These are phyloP conservation scores for Oriolus oriolus DNA, from an alignment of 2,113 vertebrate species.

Conservation along the genomic window DNA sequence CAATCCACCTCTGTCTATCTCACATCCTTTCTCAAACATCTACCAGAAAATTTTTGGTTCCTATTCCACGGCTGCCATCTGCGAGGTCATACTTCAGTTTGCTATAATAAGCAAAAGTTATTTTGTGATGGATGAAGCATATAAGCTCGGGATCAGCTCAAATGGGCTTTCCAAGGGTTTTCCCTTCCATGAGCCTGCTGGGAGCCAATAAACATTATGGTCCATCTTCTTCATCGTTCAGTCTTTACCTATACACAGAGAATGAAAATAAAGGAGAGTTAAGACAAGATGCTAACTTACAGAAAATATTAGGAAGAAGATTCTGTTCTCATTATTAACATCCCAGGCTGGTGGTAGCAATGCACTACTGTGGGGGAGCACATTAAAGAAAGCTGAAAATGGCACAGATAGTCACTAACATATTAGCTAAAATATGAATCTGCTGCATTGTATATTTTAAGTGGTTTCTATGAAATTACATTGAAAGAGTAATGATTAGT, in stretches of 20 bases:
- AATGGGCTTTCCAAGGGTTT: neutral
- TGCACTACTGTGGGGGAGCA: neutral
- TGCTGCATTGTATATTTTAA: constrained; percentile 56
- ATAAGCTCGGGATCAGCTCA: neutral
- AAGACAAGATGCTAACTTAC: neutral
- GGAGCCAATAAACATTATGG: neutral
- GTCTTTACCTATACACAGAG: neutral
- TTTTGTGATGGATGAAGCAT: constrained; percentile 40
- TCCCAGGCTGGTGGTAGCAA: constrained; percentile 15
- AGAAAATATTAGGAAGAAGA: neutral
- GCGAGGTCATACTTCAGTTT: neutral
- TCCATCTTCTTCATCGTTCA: neutral
- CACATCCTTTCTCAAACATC: neutral
- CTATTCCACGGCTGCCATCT: neutral
- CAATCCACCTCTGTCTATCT: neutral
- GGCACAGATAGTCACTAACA: constrained; percentile 19
- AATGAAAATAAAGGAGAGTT: neutral
- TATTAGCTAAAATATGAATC: constrained; percentile 20
- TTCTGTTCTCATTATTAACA: constrained; percentile 11
- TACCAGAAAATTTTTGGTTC: neutral
- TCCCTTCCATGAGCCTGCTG: neutral
- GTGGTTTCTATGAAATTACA: constrained; percentile 70
- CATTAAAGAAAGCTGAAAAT: constrained; percentile 21
- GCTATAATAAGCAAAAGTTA: constrained; percentile 41
- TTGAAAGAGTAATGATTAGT: constrained; percentile 62